phyloP scores from a whole-genome alignment of 2,113 vertebrate genomes.

The Connochaetes taurinus region DNA sequence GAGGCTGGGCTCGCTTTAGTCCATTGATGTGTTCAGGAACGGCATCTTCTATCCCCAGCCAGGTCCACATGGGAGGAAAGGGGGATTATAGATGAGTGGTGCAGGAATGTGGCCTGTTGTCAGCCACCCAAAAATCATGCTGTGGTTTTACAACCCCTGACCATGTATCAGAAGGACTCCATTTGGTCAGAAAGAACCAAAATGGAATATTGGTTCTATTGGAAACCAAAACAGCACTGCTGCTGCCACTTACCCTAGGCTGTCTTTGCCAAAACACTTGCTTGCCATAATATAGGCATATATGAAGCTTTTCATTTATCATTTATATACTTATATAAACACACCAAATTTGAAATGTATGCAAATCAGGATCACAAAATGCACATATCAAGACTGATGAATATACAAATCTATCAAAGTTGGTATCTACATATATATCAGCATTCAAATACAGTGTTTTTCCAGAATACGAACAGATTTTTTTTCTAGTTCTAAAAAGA shows the following conservation, averaged over 20 bases:
- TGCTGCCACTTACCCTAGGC: not conserved
- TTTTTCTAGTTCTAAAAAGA: not conserved
- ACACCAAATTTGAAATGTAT: not conserved
- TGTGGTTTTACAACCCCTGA: not conserved
- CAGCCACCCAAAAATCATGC: not conserved
- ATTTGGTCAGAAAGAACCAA: not conserved
- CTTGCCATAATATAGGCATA: not conserved
- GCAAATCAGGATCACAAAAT: not conserved
- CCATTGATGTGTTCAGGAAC: not conserved
- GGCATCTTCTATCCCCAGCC: not conserved
- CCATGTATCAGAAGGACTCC: not conserved
- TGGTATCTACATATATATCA: not conserved
- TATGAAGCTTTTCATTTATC: not conserved
- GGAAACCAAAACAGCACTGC: accelerated
- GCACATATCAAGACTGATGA: not conserved
- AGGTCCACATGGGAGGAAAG: not conserved
- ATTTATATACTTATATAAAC: not conserved
- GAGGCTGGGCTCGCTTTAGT: not conserved
- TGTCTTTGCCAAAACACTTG: not conserved
- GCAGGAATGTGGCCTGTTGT: not conserved
- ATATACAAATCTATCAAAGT: not conserved
- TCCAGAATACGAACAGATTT: not conserved
- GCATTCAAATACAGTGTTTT: not conserved
- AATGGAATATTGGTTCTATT: not conserved
- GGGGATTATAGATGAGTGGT: not conserved